Evolutionary conservation across 2,888 invertebrate genomes (phyloP).

Genomic region (Bedellia somnulentella): DNA sequence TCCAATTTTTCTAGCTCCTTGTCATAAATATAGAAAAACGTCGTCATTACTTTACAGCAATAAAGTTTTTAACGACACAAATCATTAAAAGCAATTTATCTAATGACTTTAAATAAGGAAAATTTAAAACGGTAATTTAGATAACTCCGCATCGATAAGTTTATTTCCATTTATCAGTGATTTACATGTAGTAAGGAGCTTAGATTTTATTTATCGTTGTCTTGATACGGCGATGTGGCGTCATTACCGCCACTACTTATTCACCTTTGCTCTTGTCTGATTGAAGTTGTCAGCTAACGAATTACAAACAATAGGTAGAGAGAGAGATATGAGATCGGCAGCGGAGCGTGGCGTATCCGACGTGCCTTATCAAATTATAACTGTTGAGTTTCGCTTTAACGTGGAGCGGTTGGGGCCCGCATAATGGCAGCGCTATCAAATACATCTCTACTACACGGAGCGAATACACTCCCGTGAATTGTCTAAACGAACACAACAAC

Average conservation of each 20-base stretch:
- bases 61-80: too few relatives aligned
- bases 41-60: too few relatives aligned
- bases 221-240: too few relatives aligned
- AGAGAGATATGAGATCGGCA: conserved; percentile 1
- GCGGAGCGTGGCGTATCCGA: conserved; percentile 1
- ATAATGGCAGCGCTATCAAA: conserved; percentile 36
- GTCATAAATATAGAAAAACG: too few relatives aligned
- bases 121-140: too few relatives aligned
- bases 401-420: conserved; percentile 33
- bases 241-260: too few relatives aligned
- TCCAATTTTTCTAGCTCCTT: conserved; percentile 23
- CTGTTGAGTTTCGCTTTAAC: conserved; percentile 28
- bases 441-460: conserved; percentile 36
- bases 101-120: too few relatives aligned
- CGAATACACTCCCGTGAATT: conserved; percentile 36
- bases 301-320: not conserved
- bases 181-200: too few relatives aligned
- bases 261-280: conserved; percentile 8
- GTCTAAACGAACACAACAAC: conserved; percentile 48
- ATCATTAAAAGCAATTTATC: too few relatives aligned
- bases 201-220: not conserved
- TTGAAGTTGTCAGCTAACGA: conserved; percentile 2
- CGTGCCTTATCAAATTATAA: conserved; percentile 36
- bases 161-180: too few relatives aligned
- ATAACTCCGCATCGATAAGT: too few relatives aligned